These are phyloP conservation scores for Eucidaris tribuloides DNA, from an alignment of 35 echinoderm and acorn worm species.

Conservation along the genomic window DNA sequence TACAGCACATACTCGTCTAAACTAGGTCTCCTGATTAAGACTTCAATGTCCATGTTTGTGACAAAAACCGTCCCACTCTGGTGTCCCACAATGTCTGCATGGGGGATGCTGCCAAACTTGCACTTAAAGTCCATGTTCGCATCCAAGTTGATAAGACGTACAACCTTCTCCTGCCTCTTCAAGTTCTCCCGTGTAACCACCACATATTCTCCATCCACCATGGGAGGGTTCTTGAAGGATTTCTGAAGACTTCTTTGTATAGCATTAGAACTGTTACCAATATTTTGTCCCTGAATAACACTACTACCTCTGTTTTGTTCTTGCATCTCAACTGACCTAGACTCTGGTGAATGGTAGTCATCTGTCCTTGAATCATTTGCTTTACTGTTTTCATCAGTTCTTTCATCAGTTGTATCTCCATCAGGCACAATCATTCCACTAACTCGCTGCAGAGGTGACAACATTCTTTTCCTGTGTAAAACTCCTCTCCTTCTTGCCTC, in stretches of 20 bases:
- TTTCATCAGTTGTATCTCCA: neutral
- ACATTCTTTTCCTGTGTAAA: constrained; percentile 4
- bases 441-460: constrained; percentile 51
- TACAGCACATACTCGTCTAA: constrained; percentile 83
- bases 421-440: constrained; percentile 23
- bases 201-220: constrained; percentile 58
- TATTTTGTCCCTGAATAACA: neutral
- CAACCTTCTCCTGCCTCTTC: constrained; percentile 54
- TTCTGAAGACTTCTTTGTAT: neutral
- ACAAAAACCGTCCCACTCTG: constrained; percentile 42
- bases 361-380: neutral
- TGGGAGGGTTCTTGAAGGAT: neutral
- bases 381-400: neutral
- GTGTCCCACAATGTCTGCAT: constrained; percentile 66
- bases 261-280: neutral
- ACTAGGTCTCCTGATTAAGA: constrained; percentile 63
- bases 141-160: constrained; percentile 32
- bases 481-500: constrained; percentile 37
- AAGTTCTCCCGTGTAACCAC: constrained; percentile 59
- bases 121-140: constrained; percentile 37
- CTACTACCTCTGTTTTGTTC: neutral
- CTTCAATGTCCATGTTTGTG: constrained; percentile 33
- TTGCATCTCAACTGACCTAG: neutral
- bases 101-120: constrained; percentile 57
- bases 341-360: neutral